Conservation (phyloP, 2,888 invertebrate genomes). For the Drosophila multiciliata region DNA sequence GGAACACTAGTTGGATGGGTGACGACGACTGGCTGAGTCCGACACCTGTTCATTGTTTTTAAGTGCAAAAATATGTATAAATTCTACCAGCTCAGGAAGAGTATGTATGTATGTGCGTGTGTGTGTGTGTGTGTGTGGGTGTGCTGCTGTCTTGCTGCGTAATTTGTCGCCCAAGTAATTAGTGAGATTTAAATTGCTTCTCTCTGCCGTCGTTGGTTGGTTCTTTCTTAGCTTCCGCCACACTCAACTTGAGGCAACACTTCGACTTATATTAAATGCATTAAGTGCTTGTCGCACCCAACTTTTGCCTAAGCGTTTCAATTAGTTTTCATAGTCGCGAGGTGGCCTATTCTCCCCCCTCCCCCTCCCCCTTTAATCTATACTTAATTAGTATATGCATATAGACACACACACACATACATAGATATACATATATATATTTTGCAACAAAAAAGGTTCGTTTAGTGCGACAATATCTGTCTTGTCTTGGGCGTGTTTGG, state of each 20-base stretch:
- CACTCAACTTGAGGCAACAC: conserved; percentile 46
- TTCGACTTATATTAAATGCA: conserved; percentile 75
- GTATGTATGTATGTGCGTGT: conserved; percentile 8
- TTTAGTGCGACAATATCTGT: conserved; percentile 35
- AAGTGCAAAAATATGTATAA: conserved; percentile 50
- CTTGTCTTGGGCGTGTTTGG: conserved; percentile 5
- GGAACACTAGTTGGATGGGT: conserved; percentile 3
- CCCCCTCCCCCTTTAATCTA: not conserved
- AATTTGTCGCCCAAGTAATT: conserved; percentile 84
- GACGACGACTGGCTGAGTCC: conserved; percentile 14
- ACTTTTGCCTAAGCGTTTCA: conserved; percentile 82
- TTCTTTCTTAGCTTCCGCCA: conserved; percentile 21
- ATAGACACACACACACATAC: not conserved
- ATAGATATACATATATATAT: not conserved
- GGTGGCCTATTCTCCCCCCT: conserved; percentile 8
- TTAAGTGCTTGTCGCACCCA: conserved; percentile 78
- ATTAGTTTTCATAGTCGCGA: conserved; percentile 76
- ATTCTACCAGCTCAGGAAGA: conserved; percentile 1
- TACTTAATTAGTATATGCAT: conserved; percentile 56
- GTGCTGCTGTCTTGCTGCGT: conserved; percentile 54
- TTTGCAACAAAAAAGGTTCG: conserved; percentile 17
- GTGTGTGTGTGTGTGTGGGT: conserved; percentile 12
- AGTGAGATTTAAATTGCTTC: conserved; percentile 84
- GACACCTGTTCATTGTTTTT: conserved; percentile 53
- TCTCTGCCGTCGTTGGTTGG: conserved; percentile 50